Conservation (phyloP, 2,797 vertebrate species). For the Enteromius mattozi region DNA sequence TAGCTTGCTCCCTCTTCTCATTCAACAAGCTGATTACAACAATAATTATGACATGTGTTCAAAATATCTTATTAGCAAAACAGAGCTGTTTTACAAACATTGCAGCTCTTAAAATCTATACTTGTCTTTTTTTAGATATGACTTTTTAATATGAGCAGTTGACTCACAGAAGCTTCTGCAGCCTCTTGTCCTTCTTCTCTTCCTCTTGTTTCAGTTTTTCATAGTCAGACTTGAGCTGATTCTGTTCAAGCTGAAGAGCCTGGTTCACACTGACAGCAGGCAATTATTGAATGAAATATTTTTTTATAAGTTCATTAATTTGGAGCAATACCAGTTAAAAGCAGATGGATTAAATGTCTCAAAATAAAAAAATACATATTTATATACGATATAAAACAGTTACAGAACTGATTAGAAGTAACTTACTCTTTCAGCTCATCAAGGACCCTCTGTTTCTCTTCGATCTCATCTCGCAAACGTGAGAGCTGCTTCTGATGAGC, state of each 20-base stretch:
- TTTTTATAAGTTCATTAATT: background rate
- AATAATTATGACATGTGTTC: background rate
- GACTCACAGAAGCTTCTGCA: constrained; percentile 90
- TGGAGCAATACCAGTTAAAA: background rate
- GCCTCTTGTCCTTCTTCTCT: constrained; percentile 86
- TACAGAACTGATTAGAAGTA: background rate
- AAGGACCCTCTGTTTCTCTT: constrained; percentile 88
- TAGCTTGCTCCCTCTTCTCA: constrained; percentile 88
- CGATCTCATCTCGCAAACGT: constrained; percentile 91
- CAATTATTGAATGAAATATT: background rate
- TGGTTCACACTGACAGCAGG: constrained; percentile 82
- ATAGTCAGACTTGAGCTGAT: constrained; percentile 88
- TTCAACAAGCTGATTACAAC: constrained; percentile 82
- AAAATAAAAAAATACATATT: background rate
- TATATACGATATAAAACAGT: background rate
- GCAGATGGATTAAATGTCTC: background rate
- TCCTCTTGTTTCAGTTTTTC: constrained; percentile 89
- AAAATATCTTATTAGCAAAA: background rate
- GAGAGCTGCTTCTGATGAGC: constrained; percentile 94
- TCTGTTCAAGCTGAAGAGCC: constrained; percentile 89
- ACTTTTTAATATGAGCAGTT: background rate
- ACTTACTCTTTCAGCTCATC: constrained; percentile 91
- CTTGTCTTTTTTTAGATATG: background rate
- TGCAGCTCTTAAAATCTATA: background rate
- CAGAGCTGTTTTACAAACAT: background rate